Evolutionary conservation across 2,797 vertebrate species (phyloP).

Genomic region (Macrochelys suwanniensis): DNA sequence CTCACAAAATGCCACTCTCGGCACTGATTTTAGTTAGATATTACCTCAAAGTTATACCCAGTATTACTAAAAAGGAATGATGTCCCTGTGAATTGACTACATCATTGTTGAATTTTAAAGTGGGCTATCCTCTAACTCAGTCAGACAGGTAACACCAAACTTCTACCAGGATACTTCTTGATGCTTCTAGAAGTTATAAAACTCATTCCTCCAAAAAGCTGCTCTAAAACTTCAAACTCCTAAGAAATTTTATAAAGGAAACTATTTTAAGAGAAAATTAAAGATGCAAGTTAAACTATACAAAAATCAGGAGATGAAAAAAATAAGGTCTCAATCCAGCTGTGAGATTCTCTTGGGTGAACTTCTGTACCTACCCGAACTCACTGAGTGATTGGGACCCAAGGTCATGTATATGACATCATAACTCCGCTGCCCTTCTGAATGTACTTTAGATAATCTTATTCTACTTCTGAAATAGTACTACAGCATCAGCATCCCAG

Average conservation of each 20-base stretch:
- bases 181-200: background rate
- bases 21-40: background rate
- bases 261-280: background rate
- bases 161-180: background rate
- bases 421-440: background rate
- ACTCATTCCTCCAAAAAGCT: background rate
- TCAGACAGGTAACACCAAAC: background rate
- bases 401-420: background rate
- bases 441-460: background rate
- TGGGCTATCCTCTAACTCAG: background rate
- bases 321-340: rapidly evolving
- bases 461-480: background rate
- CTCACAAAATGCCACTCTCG: background rate
- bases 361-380: background rate
- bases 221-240: background rate
- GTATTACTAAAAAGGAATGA: background rate
- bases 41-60: background rate
- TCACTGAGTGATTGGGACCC: background rate
- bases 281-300: background rate
- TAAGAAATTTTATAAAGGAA: background rate
- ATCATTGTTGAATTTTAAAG: background rate
- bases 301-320: background rate
- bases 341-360: background rate
- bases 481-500: background rate
- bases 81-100: background rate